phyloP scores from a whole-genome alignment of 2,888 invertebrate species.

The Mythimna pallens region DNA sequence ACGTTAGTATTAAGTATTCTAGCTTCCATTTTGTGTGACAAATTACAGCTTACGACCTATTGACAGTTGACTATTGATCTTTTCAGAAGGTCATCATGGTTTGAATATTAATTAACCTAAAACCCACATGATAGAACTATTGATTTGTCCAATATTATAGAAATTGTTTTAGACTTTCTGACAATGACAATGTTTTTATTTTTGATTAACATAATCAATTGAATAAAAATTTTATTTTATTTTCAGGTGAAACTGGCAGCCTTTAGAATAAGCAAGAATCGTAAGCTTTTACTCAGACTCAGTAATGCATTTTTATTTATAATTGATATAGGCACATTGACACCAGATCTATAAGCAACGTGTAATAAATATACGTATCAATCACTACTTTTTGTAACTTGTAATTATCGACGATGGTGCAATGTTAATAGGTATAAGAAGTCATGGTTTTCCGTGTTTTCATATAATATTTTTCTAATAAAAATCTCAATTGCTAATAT shows the following conservation, averaged over 20 bases:
- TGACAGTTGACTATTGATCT: conserved; percentile 5
- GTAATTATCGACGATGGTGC: conserved; percentile 35
- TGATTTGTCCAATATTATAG: conserved; percentile 1
- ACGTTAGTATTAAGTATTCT: background rate
- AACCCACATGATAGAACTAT: background rate
- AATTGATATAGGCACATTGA: conserved; percentile 35
- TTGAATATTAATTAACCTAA: background rate
- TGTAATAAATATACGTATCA: background rate
- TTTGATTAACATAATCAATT: background rate
- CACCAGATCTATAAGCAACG: conserved; percentile 10
- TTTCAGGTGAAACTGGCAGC: conserved; percentile 52
- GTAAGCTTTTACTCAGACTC: conserved; percentile 52
- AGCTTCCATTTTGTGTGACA: background rate
- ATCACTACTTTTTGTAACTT: conserved; percentile 28
- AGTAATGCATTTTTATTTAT: conserved; percentile 53
- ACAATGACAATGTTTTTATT: background rate
- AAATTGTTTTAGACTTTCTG: background rate
- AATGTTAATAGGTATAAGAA: conserved; percentile 26
- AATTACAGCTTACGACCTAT: background rate
- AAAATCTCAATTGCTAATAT: conserved; percentile 37
- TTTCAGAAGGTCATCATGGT: conserved; percentile 5
- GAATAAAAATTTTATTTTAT: conserved; percentile 12
- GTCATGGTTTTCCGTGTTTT: conserved; percentile 47
- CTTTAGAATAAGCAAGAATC: conserved; percentile 42
- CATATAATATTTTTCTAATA: conserved; percentile 48